Conservation (phyloP, 2,797 vertebrate genomes). For the Peromyscus attwateri region DNA sequence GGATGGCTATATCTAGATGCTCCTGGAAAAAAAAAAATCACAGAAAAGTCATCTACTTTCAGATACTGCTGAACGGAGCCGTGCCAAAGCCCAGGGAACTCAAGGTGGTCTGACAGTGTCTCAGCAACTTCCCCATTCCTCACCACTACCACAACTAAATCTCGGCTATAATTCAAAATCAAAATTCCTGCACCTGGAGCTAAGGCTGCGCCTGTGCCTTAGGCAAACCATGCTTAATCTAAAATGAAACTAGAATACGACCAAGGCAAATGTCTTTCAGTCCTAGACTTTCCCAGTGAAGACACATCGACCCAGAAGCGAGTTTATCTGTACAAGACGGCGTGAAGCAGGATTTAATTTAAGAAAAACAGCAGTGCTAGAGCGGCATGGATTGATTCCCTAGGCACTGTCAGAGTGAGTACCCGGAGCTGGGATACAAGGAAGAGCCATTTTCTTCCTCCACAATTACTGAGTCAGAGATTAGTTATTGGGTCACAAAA, state of each 20-base stretch:
- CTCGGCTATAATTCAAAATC: neutral
- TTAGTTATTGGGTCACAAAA: neutral
- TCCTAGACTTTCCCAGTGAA: neutral
- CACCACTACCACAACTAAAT: neutral
- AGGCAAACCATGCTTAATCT: neutral
- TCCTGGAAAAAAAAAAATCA: slow-evolving; percentile 89
- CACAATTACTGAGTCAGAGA: neutral
- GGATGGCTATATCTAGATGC: slow-evolving; percentile 97
- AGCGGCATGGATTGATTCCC: neutral
- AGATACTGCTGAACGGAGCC: neutral
- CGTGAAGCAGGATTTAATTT: neutral
- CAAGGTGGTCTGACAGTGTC: neutral
- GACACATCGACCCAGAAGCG: neutral
- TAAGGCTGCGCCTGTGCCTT: neutral
- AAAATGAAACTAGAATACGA: slow-evolving; percentile 31
- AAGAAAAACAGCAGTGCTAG: neutral
- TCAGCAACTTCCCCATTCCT: neutral
- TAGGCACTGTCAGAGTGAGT: neutral
- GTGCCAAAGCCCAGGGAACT: neutral
- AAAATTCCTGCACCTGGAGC: slow-evolving; percentile 1
- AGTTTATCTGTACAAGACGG: neutral
- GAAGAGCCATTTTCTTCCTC: neutral
- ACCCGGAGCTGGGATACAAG: neutral
- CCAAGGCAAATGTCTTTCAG: neutral
- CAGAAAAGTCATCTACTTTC: slow-evolving; percentile 60